A percentile compares a stretch with the other conserved stretches of the same genome.
phyloP scores from a whole-genome alignment of 1,140 invertebrate species.

The Pseudomyrmex dendroicus region DNA sequence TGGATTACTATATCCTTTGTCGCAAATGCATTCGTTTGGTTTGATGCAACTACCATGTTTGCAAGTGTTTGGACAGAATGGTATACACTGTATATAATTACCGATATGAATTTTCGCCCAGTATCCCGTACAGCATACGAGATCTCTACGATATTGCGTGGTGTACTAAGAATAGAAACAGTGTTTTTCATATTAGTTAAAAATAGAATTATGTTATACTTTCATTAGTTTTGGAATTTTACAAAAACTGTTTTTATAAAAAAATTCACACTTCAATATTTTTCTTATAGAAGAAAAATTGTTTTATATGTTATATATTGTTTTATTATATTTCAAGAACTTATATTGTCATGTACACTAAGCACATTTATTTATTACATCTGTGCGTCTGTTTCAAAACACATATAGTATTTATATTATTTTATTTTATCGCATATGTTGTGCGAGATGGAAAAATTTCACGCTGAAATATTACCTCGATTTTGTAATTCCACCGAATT shows the following conservation, averaged over 20 bases:
- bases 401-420: not conserved
- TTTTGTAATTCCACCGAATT: conserved; percentile 65
- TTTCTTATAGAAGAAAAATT: not conserved
- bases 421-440: not conserved
- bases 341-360: not conserved
- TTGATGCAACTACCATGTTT: conserved; percentile 86
- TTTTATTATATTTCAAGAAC: not conserved
- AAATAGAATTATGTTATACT: no score
- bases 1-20: not conserved
- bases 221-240: no score
- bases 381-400: not conserved
- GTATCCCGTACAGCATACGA: conserved; percentile 88
- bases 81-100: conserved; percentile 83
- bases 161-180: not conserved
- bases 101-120: not conserved
- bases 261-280: not conserved
- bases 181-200: not conserved
- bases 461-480: conserved; percentile 60
- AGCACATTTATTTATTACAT: not conserved
- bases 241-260: not conserved
- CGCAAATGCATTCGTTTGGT: conserved; percentile 86
- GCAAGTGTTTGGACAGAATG: conserved; percentile 87
- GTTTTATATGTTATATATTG: no score
- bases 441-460: not conserved
- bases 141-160: not conserved